Base-by-base conservation (phyloP, 2,113 vertebrate genomes). In the Microtus montanus region DNA sequence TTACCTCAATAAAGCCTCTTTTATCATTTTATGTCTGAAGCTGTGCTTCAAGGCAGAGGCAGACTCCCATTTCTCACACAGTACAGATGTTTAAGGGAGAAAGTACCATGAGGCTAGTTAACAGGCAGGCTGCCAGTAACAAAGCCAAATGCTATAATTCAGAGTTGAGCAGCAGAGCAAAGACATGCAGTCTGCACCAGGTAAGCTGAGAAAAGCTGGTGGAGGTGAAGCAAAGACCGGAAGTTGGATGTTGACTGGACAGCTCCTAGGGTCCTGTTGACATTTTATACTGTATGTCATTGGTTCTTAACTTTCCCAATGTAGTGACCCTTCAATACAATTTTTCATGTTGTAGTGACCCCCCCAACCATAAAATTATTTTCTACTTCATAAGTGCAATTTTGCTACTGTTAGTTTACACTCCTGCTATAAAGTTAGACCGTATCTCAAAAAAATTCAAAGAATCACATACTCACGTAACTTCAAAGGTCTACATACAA, bases 1-100 rank as follows among this genome's bases (percentile, higher is more conserved):
- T 13, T 70, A 84, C 52, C 52, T 89, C 54, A 73, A 90, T 74
- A 79, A 86, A 70, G 74, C 3, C 30, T 84, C 58, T 94, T 95
- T 64, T 61, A 68, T 70, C 91, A 44, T 93, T 70, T 80, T 70
- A 41, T 87, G n/a, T 63, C 5, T 95, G 44, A 93, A 91, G 84
- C 58, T 77, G n/a, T 79, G 7, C 77, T 89, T 79, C 90, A 93
- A 89, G 30, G 66, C 20, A 90, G 91, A 89, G 30, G 71, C 20
- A 90, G 91, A 77, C 33, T 52, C 79, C 63, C 28, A 93, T 84
- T 77, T 71, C 30, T 70, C 54, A 70, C 5, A 17, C 22, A 49
- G 77, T 91, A 92, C 47, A 89, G 26, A 86, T 20, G 70, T 12
- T 30, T 94, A 47, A 41, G 73, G 75, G 71, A 30, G 70, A 91